phyloP scores from a whole-genome alignment of 2,888 invertebrate species.

The Lasius fuliginosus region DNA sequence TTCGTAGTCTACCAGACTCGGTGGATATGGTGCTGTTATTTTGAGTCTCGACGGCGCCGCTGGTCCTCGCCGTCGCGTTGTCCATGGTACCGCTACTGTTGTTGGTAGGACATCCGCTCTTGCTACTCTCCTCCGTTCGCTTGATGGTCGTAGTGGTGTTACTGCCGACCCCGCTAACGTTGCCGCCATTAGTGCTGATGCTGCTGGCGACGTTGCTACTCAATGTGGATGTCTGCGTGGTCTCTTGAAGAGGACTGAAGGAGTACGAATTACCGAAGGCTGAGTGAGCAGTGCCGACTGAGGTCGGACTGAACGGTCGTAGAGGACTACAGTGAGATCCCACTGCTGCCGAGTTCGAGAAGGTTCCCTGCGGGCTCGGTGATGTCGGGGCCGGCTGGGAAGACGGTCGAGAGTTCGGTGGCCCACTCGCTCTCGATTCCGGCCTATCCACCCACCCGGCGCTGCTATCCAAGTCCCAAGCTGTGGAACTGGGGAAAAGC shows the following conservation, averaged over 20 bases:
- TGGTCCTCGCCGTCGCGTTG: conserved; percentile 51
- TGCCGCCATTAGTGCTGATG: conserved; percentile 31
- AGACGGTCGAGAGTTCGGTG: conserved; percentile 88
- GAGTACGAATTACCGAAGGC: conserved; percentile 88
- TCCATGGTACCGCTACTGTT: conserved; percentile 57
- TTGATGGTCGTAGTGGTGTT: conserved; percentile 10
- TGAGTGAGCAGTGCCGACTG: conserved; percentile 87
- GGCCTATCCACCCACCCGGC: conserved; percentile 86
- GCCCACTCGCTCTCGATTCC: conserved; percentile 89
- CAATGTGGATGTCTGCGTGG: conserved; percentile 84
- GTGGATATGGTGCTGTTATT: conserved; percentile 80
- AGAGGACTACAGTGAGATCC: conserved; percentile 87
- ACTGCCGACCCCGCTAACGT: conserved; percentile 45
- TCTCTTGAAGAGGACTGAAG: conserved; percentile 89
- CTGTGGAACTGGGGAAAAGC: conserved; percentile 89
- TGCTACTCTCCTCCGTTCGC: conserved; percentile 78
- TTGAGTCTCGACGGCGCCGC: conserved; percentile 65
- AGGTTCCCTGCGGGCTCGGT: conserved; percentile 85
- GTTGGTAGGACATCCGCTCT: conserved; percentile 60
- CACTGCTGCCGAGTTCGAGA: conserved; percentile 87
- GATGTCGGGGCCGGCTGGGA: conserved; percentile 88
- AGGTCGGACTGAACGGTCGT: conserved; percentile 85
- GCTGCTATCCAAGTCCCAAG: conserved; percentile 87
- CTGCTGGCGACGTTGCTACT: conserved; percentile 77
- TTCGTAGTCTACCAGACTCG: conserved; percentile 87